Base-by-base conservation (phyloP, 2,113 vertebrate genomes). In the Illadopsis cleaveri region DNA sequence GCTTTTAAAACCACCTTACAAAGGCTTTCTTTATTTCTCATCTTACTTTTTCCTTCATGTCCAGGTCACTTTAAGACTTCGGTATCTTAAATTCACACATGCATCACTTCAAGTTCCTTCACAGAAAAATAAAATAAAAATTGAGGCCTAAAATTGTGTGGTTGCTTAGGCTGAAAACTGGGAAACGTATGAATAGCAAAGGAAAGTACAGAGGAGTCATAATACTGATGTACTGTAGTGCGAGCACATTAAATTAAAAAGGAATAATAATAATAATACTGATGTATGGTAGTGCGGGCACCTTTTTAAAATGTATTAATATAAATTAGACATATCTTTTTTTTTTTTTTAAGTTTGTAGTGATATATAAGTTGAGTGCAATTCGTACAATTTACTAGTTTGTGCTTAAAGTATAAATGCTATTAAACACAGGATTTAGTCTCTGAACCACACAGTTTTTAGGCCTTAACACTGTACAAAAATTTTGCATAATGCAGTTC, bases 351-450 rank as follows among this genome's bases (percentile, higher is more conserved):
- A 99, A 99, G 99, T 99, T 99, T 99, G 99, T 99, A 99, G 99
- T 99, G 99, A 99, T 99, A 99, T 99, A 99, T 99, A 99, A 99
- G 99, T 99, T 97, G 99, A 99, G 99, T 99, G 99, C 99, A 99
- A 99, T 99, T 99, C 99, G 99, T 99, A 99, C 99, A 99, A 99
- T 99, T 99, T 99, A 99, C 99, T 99, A 99, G 99, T 99, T 98
- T 99, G 99, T 99, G 99, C 99, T 98, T 98, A 98, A 98, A 98
- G 98, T 99, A 99, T 99, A 99, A 99, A 99, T 99, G 99, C 99
- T 99, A 99, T 99, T 99, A 99, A 99, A 99, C 99, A 99, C 99
- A 98, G 98, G 99, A 98, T 99, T 99, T 98, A 99, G 99, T 99
- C 99, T 99, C 99, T 99, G 99, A 99, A 99, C 99, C 99, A 99